Evolutionary conservation across 37 sponge, comb jelly and placozoan species (phyloP).

Genomic region (Bolinopsis microptera): DNA sequence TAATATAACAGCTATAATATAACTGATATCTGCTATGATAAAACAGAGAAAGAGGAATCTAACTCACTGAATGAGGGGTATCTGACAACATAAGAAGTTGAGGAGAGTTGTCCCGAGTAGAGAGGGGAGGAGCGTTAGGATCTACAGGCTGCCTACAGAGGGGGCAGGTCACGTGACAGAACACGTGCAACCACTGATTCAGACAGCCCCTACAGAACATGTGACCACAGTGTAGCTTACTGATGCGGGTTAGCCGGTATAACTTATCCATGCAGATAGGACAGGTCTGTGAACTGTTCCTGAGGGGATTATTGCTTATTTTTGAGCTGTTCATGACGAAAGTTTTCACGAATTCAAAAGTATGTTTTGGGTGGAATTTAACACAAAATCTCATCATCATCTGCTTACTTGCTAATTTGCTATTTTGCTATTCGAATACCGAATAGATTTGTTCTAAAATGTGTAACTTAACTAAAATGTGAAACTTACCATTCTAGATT

Average conservation of each 20-base stretch:
- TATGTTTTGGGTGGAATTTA: too few species aligned
- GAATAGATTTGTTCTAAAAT: too few species aligned
- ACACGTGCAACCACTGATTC: conserved; percentile 49
- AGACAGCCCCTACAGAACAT: conserved; percentile 47
- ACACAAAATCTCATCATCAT: too few species aligned
- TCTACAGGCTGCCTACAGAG: conserved; percentile 52
- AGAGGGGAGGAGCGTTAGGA: background rate
- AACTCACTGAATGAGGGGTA: background rate
- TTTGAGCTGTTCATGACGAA: too few species aligned
- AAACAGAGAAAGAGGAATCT: too few species aligned
- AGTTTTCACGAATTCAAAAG: too few species aligned
- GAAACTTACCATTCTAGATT: conserved; percentile 30
- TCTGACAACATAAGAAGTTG: background rate
- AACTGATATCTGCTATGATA: too few species aligned
- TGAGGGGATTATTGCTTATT: background rate
- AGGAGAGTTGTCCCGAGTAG: background rate
- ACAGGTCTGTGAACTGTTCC: background rate
- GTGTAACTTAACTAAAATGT: too few species aligned
- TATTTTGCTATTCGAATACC: too few species aligned
- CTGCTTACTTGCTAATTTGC: too few species aligned
- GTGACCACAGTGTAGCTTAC: background rate
- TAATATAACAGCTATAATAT: too few species aligned
- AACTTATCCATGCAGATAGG: conserved; percentile 54
- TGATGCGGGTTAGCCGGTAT: background rate
- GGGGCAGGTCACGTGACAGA: conserved; percentile 55